phyloP scores from a whole-genome alignment of 1,140 invertebrate genomes.

The Drosophila baimaii region DNA sequence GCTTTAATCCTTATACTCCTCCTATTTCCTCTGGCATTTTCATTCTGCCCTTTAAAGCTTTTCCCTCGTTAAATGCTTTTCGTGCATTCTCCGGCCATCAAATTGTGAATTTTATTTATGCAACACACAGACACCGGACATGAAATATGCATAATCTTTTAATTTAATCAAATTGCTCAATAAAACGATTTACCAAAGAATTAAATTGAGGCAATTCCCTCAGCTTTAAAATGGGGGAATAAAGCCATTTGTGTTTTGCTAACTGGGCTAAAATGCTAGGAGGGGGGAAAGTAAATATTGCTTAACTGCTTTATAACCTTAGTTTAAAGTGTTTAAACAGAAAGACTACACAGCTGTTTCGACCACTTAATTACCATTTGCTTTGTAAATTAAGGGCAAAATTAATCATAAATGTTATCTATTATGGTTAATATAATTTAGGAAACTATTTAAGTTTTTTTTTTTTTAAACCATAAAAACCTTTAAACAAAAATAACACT shows the following conservation, averaged over 20 bases:
- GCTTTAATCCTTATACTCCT: neutral
- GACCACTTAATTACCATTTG: no score
- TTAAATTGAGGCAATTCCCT: constrained; percentile 14
- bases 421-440: no score
- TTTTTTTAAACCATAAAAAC: neutral
- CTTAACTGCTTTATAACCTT: no score
- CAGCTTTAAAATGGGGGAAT: neutral
- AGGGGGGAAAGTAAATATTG: neutral
- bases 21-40: neutral
- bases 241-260: neutral
- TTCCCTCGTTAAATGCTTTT: constrained; percentile 3
- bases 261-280: neutral
- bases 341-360: no score
- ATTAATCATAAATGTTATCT: no score
- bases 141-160: constrained; percentile 38
- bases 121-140: constrained; percentile 1
- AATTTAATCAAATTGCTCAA: constrained; percentile 26
- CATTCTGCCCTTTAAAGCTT: constrained; percentile 3
- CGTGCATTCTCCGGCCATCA: neutral
- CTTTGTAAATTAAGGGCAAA: no score
- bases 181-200: constrained; percentile 28
- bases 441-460: no score
- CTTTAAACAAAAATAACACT: neutral
- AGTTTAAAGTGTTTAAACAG: no score
- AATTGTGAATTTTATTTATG: constrained; percentile 17